These are phyloP conservation scores for Cotesia glomerata DNA, from an alignment of 1,140 invertebrate genomes.

Conservation along the genomic window DNA sequence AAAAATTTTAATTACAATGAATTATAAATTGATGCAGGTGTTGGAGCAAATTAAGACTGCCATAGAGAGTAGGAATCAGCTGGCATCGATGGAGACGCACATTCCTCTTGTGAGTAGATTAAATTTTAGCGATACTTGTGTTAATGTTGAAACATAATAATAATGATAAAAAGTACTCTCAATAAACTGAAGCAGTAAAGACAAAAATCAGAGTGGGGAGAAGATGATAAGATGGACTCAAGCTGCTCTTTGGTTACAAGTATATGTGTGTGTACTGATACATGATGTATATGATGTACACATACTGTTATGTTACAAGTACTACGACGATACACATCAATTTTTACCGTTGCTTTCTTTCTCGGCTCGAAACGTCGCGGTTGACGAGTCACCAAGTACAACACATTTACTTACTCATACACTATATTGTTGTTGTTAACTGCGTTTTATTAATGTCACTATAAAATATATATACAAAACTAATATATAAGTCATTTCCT, in stretches of 20 bases:
- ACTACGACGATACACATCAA: background rate
- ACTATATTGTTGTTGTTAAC: background rate
- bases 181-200: background rate
- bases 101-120: constrained; percentile 46
- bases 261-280: background rate
- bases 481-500: background rate
- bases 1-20: too few relatives aligned
- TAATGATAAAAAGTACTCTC: background rate
- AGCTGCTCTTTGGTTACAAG: background rate
- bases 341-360: constrained; percentile 9
- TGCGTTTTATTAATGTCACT: background rate
- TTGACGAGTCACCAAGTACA: constrained; percentile 9
- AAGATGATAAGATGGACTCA: background rate
- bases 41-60: constrained; percentile 62
- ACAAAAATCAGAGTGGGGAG: background rate
- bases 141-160: constrained; percentile 1
- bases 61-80: constrained; percentile 60
- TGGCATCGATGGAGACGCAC: constrained; percentile 43
- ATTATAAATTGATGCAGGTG: constrained; percentile 46
- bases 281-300: too few relatives aligned
- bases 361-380: background rate
- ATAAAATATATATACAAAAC: background rate
- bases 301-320: background rate
- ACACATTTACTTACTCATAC: background rate
- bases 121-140: constrained; percentile 1